phyloP scores from a whole-genome alignment of 2,888 invertebrate species.

The Penaeus monodon region DNA sequence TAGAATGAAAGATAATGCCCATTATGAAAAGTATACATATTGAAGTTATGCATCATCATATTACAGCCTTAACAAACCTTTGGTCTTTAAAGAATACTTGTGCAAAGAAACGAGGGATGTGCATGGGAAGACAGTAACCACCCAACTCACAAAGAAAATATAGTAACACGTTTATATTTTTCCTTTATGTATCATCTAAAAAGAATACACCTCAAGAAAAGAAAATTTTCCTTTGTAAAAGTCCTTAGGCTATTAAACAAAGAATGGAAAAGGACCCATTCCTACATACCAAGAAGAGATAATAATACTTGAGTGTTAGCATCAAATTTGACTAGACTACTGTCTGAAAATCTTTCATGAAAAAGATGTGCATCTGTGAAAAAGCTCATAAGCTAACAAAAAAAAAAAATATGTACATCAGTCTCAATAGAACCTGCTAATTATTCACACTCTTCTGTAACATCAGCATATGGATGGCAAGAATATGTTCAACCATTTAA shows the following conservation, averaged over 20 bases:
- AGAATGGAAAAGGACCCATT: too few species aligned
- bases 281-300: neutral
- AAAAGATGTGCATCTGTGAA: conserved; percentile 17
- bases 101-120: neutral
- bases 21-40: neutral
- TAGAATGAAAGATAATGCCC: conserved; percentile 16
- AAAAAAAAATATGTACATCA: conserved; percentile 26
- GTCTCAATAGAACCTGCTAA: neutral
- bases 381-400: conserved; percentile 22
- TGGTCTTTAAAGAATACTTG: conserved; percentile 20
- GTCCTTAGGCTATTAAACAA: too few species aligned
- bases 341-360: conserved; percentile 2
- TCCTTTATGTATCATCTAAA: neutral
- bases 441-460: conserved; percentile 12
- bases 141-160: too few species aligned
- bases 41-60: neutral
- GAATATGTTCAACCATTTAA: neutral
- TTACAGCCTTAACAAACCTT: conserved; percentile 10
- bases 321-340: conserved; percentile 28
- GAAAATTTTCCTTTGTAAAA: too few species aligned
- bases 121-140: too few species aligned
- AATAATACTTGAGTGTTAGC: neutral
- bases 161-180: neutral
- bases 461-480: neutral
- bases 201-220: neutral